These are phyloP conservation scores for Drosophila watanabei DNA, from an alignment of 1,140 invertebrate species.

Conservation along the genomic window DNA sequence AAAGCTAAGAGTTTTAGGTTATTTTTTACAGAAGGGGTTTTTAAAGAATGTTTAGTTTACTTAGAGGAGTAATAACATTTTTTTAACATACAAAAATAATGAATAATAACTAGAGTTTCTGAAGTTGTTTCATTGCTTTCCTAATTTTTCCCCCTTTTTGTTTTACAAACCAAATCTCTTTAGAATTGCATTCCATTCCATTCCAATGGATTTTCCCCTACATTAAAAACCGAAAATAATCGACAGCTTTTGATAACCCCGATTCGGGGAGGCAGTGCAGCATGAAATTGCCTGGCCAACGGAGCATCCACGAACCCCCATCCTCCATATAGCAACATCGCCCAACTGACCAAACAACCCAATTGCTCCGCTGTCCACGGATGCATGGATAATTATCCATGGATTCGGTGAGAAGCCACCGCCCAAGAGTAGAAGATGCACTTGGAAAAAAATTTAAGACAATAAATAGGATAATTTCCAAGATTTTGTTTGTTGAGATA, in stretches of 20 bases:
- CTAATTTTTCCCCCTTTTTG: not conserved
- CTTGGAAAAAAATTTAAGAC: constrained; percentile 38
- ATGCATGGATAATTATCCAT: constrained; percentile 71
- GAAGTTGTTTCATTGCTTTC: not conserved
- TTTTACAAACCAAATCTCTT: not conserved
- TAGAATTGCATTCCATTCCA: not conserved
- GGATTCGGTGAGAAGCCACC: constrained; percentile 35
- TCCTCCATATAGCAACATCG: constrained; percentile 9
- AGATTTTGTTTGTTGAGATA: too few relatives aligned
- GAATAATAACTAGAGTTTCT: not conserved
- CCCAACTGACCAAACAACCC: constrained; percentile 79
- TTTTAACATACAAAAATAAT: not conserved
- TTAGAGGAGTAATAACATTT: not conserved
- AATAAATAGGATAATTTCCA: too few relatives aligned
- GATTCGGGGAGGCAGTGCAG: constrained; percentile 68
- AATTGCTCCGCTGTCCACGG: constrained; percentile 78
- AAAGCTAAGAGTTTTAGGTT: not conserved
- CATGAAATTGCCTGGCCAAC: constrained; percentile 68
- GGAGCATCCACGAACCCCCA: constrained; percentile 26
- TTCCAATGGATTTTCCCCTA: not conserved
- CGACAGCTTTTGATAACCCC: constrained; percentile 51
- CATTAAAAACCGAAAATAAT: constrained; percentile 19
- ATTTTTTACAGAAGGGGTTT: not conserved
- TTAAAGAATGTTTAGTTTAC: not conserved
- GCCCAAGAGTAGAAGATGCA: constrained; percentile 48